Evolutionary conservation across 2,888 invertebrate species (phyloP), one percentile per base, ranked within the genome.

Genomic region (Synanthedon vespiformis): DNA sequence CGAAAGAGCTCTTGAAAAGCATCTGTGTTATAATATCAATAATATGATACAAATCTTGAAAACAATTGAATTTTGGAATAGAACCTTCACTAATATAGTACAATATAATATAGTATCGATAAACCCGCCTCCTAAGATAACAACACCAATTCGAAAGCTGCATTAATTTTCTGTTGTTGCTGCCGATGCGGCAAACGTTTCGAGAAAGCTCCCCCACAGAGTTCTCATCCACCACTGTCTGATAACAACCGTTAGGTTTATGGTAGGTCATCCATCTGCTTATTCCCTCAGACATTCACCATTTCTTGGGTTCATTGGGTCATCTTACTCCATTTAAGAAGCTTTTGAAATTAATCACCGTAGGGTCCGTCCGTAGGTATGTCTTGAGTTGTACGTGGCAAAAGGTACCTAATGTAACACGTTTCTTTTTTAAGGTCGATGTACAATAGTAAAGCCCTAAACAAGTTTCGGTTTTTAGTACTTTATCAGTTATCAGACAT

Each of bases 161-260:
- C 44, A 44, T 44, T 44, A 44, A 44, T 44, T 44, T 44, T 44
- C 44, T 44, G 44, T 44, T 44, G 48, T 48, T 48, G 48, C 55
- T 52, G 51, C 44, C 51, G 52, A 64, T 67, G 65, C 60, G 56
- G 57, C 59, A 65, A 69, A 67, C 60, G 60, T 61, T 57, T 59
- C 55, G 67, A 61, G 57, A 57, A 57, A 61, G 65, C 64, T 61
- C 68, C 75, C 44, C 77, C 73, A 74, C 68, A 57, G 77, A 60
- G 74, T 59, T 63, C 64, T 57, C 63, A 61, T 64, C 63, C 62
- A 63, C 65, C 60, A 61, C 62, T 64, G 58, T 65, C 61, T 60
- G 77, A 77, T 79, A 77, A 74, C 68, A 74, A 73, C 77, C 71
- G 70, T 71, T 68, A 44, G 44, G 44, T 44, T 72, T 72, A 75